A percentile compares a stretch with the other conserved stretches of the same genome.
These are phyloP conservation scores for Phalacrocorax carbo DNA, from an alignment of 2,113 vertebrate genomes.

Conservation along the genomic window DNA sequence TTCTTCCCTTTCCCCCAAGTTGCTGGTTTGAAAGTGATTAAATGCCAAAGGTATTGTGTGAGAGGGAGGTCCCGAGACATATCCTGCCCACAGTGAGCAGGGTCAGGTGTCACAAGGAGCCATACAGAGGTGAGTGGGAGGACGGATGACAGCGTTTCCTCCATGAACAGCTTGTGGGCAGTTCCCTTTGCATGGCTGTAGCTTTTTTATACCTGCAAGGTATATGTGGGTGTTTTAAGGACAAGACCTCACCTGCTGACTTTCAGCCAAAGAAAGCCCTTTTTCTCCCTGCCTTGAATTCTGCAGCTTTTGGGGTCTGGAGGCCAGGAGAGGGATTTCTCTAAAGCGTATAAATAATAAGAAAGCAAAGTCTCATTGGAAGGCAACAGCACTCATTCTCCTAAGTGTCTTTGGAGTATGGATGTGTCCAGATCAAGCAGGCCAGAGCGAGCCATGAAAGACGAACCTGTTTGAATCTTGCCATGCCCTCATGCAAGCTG, in stretches of 20 bases:
- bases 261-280: background rate
- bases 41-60: background rate
- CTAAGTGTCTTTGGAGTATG: background rate
- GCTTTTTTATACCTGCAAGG: background rate
- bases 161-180: background rate
- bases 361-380: background rate
- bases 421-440: background rate
- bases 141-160: background rate
- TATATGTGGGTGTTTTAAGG: background rate
- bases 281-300: background rate
- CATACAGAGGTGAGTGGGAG: background rate
- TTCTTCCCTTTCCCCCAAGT: background rate
- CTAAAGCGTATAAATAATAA: background rate
- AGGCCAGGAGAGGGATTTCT: background rate
- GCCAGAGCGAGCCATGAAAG: accelerated
- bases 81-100: background rate
- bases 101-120: background rate
- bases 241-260: background rate
- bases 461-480: background rate
- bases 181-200: background rate
- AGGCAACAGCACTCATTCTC: background rate
- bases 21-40: background rate
- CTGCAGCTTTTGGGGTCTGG: background rate
- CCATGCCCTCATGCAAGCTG: background rate
- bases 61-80: accelerated